Conservation (phyloP, 2,797 vertebrate species). For the Sylvia borin region DNA sequence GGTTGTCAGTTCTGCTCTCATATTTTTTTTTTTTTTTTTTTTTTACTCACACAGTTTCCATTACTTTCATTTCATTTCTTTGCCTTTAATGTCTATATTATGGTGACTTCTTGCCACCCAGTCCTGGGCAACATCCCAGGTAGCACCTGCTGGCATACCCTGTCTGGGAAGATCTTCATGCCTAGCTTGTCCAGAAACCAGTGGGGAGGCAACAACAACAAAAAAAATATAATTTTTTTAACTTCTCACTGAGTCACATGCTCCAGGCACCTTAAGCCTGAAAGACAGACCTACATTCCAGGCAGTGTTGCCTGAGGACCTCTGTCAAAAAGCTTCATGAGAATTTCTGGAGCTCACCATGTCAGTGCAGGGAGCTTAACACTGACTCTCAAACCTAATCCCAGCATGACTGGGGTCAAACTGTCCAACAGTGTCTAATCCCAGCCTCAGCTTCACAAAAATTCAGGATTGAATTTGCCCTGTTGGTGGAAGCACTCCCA, state of each 20-base stretch:
- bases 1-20: neutral
- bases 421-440: neutral
- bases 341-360: neutral
- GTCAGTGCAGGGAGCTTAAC: neutral
- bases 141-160: neutral
- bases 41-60: neutral
- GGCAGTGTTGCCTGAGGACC: neutral
- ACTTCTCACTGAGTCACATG: rapidly evolving
- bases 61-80: neutral
- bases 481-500: neutral
- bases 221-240: neutral
- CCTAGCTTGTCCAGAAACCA: neutral
- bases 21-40: neutral
- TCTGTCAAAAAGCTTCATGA: neutral
- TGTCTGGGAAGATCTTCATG: neutral
- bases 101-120: neutral
- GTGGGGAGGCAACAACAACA: neutral
- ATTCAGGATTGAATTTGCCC: neutral
- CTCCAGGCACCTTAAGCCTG: neutral
- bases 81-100: neutral
- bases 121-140: neutral
- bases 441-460: neutral
- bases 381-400: neutral
- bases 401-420: neutral
- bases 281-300: neutral